phyloP scores from a whole-genome alignment of 2,797 vertebrate species.

The Tenualosa thibaudeaui region DNA sequence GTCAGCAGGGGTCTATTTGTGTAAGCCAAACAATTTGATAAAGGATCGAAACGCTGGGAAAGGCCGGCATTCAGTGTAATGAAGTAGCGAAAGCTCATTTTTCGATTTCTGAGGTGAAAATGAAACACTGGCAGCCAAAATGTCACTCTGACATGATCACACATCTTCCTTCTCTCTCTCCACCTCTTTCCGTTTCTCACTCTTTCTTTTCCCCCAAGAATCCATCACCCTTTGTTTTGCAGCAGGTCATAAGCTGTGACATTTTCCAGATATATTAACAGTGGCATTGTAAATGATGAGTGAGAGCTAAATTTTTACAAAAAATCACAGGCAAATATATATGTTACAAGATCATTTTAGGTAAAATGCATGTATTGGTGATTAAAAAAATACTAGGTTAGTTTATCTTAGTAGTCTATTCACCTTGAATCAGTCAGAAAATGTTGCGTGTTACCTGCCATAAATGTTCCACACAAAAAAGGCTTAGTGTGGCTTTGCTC shows the following conservation, averaged over 20 bases:
- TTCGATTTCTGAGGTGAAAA: constrained; percentile 37
- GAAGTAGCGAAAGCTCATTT: constrained; percentile 29
- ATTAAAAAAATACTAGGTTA: not conserved
- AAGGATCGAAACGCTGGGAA: constrained; percentile 36
- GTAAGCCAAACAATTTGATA: constrained; percentile 43
- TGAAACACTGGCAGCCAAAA: constrained; percentile 14
- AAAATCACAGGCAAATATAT: not conserved
- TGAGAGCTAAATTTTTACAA: not conserved
- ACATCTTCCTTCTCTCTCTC: constrained; percentile 6
- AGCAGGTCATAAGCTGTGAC: constrained; percentile 13
- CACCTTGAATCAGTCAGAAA: not conserved
- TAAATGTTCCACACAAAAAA: not conserved
- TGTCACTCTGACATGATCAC: constrained; percentile 20
- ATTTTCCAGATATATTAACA: not conserved
- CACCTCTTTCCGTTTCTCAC: not conserved
- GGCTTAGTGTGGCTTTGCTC: not conserved
- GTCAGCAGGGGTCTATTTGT: constrained; percentile 51
- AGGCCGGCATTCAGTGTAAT: constrained; percentile 32
- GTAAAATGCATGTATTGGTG: not conserved
- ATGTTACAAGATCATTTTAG: not conserved
- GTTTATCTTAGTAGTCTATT: not conserved
- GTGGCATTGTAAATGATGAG: not conserved
- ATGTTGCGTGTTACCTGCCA: not conserved
- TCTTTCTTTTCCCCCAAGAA: not conserved
- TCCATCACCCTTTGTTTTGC: not conserved